Percentiles rank a stretch among this genome's conserved stretches.
Evolutionary conservation across 2,888 invertebrate genomes (phyloP).

Genomic region (Prenolepis imparis): DNA sequence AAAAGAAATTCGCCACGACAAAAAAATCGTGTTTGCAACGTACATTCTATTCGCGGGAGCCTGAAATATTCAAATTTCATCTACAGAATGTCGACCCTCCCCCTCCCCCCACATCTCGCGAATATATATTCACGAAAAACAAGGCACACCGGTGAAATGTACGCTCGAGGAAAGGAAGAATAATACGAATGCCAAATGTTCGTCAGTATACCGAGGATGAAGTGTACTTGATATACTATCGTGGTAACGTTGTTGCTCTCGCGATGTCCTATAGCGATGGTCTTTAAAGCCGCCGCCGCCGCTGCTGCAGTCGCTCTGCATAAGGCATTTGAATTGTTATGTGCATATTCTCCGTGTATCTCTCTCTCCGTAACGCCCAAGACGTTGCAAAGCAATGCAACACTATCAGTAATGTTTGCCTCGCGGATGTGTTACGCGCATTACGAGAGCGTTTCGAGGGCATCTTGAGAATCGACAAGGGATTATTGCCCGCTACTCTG

Average conservation of each 20-base stretch:
- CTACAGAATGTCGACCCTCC: constrained; percentile 34
- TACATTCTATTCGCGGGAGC: not conserved
- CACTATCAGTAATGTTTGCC: constrained; percentile 71
- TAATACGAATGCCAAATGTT: constrained; percentile 57
- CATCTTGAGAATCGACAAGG: constrained; percentile 67
- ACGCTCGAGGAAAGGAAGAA: constrained; percentile 39
- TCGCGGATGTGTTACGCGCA: constrained; percentile 57
- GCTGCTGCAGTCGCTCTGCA: constrained; percentile 38
- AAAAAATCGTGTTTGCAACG: constrained; percentile 32
- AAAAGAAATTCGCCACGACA: not conserved
- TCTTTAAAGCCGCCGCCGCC: constrained; percentile 43
- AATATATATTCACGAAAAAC: constrained; percentile 44
- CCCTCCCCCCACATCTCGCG: not conserved
- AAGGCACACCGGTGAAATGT: constrained; percentile 33
- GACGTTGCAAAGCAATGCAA: constrained; percentile 67
- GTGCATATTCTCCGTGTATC: constrained; percentile 58
- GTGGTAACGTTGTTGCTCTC: constrained; percentile 51
- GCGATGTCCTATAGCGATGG: constrained; percentile 32
- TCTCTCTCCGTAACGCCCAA: constrained; percentile 50
- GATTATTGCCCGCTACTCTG: constrained; percentile 22
- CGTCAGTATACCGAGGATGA: constrained; percentile 55
- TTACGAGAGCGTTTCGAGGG: constrained; percentile 50
- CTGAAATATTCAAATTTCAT: constrained; percentile 47
- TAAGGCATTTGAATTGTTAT: constrained; percentile 71
- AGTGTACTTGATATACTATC: constrained; percentile 63